Base-by-base conservation (phyloP, 2,797 vertebrate genomes). In the Avahi laniger region DNA sequence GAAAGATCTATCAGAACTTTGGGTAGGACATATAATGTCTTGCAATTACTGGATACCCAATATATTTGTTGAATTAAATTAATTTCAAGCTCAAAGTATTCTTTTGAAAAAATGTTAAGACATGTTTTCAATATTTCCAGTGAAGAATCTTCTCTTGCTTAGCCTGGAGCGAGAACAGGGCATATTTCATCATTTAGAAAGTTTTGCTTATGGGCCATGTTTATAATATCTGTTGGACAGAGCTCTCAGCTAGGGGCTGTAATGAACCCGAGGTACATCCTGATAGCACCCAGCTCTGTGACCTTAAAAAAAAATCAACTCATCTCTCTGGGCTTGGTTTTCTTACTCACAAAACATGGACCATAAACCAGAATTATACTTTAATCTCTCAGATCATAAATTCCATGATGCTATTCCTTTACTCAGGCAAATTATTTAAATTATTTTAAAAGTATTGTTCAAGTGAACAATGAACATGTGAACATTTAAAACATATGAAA, bases 1-100 rank as follows among this genome's bases (percentile, higher is more conserved):
- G 89, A 95, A 91, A 95, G 61, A 80, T 69, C 63, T 87, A 15
- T 81, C 63, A 96, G 57, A 94, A 30, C 8, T 65, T 96, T 88
- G 65, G 46, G 63, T 26, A 91, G 20, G 54, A 89, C 3, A 57
- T 17, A 43, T 14, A 73, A 50, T 79, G 46, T 38, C 35, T 82
- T 70, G 15, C 5, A 54, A 70, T 91, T 92, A 33, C 67, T 92
- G 43, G 7, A 6, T 75, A 72, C 46, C 85, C 38, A 50, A 28
- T 81, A 28, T 43, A 88, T 85, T 83, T 83, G 59, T 63, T 63
- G 52, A 67, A 33, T n/a, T 95, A 65, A 96, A 76, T 92, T 93
- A 65, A 88, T 80, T 94, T 91, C 59, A 94, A 95, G 63, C 10
- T 80, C 24, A 28, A 86, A 83, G 22, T 69, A 43, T 93, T n/a